phyloP scores from a whole-genome alignment of 2,888 invertebrate genomes.

The Seladonia tumulorum region DNA sequence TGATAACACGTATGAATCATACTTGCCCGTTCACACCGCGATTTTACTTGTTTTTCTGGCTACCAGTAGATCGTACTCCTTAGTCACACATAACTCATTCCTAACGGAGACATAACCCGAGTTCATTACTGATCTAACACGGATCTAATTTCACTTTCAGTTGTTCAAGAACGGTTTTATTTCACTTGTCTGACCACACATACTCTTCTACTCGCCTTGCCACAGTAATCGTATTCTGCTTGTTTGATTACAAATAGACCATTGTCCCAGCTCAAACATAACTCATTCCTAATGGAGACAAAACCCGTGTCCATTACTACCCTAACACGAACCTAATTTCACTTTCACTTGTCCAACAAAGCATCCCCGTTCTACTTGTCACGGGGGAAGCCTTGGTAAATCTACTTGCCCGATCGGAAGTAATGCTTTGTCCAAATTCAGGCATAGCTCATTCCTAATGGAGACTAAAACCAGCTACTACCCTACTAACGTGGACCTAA shows the following conservation, averaged over 20 bases:
- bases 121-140: background rate
- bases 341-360: background rate
- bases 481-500: background rate
- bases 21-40: too few relatives aligned
- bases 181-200: background rate
- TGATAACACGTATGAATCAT: too few relatives aligned
- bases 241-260: too few relatives aligned
- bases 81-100: background rate
- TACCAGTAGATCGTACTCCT: background rate
- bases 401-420: background rate
- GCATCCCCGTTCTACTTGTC: background rate
- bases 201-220: background rate
- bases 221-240: too few relatives aligned
- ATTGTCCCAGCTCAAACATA: background rate
- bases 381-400: too few relatives aligned
- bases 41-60: too few relatives aligned
- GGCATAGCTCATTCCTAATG: background rate
- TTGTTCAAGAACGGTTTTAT: background rate
- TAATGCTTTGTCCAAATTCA: background rate
- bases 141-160: background rate
- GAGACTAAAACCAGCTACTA: background rate
- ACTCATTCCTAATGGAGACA: background rate
- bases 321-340: background rate
- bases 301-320: background rate
- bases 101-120: background rate